phyloP scores from a whole-genome alignment of 2,797 vertebrate genomes.

The Halcyon leucocephala region DNA sequence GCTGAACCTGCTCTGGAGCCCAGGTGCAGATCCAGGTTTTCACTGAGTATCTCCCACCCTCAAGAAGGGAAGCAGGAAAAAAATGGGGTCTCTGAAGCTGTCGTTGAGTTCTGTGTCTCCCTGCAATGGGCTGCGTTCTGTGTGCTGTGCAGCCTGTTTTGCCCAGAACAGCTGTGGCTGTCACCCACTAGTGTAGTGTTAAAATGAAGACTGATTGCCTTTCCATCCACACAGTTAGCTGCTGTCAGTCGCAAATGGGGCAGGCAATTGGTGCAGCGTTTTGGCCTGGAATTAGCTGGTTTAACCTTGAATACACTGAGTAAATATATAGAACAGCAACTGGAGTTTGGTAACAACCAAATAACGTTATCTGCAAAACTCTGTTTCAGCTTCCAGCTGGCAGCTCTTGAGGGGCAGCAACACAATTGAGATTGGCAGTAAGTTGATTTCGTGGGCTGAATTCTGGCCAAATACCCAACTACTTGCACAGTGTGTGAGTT shows the following conservation, averaged over 20 bases:
- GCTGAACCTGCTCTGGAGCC: not conserved
- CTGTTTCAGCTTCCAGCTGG: conserved; percentile 10
- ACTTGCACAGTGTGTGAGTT: not conserved
- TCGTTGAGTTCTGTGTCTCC: not conserved
- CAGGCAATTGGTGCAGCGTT: not conserved
- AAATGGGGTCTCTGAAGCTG: not conserved
- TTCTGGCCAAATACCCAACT: not conserved
- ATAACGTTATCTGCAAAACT: not conserved
- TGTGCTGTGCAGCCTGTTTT: not conserved
- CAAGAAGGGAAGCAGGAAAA: not conserved
- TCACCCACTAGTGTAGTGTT: not conserved
- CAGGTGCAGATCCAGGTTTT: not conserved
- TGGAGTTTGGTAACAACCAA: not conserved
- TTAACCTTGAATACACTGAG: conserved; percentile 24
- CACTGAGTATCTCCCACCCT: not conserved
- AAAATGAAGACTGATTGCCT: conserved; percentile 18
- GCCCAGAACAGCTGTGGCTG: conserved; percentile 30
- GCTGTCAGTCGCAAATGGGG: not conserved
- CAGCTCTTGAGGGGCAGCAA: not conserved
- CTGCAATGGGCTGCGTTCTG: not conserved
- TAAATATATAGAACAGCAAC: not conserved
- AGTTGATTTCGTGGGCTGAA: not conserved
- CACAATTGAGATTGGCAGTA: not conserved
- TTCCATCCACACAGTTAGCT: not conserved
- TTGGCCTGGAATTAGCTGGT: not conserved